Base-by-base conservation (phyloP, 1,140 invertebrate species). In the Diprion similis region DNA sequence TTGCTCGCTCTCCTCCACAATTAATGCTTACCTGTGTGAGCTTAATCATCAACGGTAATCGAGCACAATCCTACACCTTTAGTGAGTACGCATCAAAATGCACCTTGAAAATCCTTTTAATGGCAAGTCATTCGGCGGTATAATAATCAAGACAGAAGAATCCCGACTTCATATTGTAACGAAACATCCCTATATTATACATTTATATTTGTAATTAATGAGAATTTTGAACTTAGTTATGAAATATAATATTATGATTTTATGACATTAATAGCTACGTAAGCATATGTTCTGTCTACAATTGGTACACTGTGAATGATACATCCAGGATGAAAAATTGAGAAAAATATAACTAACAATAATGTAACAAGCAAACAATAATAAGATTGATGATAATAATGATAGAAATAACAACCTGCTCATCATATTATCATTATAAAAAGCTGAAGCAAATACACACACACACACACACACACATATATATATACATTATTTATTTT, bases 161-260 rank as follows among this genome's bases (percentile, higher is more conserved):
- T 15, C 9, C 24, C 51, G 51, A 59, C 9, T 59, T 59, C 51
- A 4, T 59, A 59, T 59, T 59, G 51, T 59, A 59, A 59, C 51
- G 51, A 59, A 59, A 59, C 51, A 59, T 59, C 4, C 51, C 51
- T 13, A 6, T 17, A 59, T 59, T 17, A 59, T 59, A 59, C 51
- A 59, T 59, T 59, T 59, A 59, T 59, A 59, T 59, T 8, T 59
- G 11, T 59, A 6, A 59, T 59, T 59, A 59, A 4, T 59, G 11
- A 59, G 9, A 4, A 59, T 59, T 9, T 59, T 9, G 11, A 59
- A 59, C n/a, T 37, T 9, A 59, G 51, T 17, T 59, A 8, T 59
- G n/a, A 59, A 59, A 59, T 59, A 59, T 59, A 59, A 59, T 59
- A 59, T 59, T 59, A 59, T 59, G 0, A 59, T 59, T 59, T 59